Percentiles rank a stretch among this genome's conserved stretches.
These are phyloP conservation scores for Malurus leucopterus DNA, from an alignment of 2,797 vertebrate genomes.

Conservation along the genomic window DNA sequence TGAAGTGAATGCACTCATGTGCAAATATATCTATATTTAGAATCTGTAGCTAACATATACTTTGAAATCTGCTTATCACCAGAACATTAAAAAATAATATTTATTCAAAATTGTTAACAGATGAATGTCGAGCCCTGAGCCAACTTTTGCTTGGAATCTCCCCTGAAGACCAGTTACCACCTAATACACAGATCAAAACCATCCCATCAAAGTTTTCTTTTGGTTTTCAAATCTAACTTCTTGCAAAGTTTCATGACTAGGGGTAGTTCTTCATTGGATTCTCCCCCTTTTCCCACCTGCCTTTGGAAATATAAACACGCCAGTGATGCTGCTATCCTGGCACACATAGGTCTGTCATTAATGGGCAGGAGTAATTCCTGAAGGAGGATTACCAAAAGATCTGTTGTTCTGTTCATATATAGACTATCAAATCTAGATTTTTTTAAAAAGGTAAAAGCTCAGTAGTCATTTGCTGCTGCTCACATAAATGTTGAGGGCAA, in stretches of 20 bases:
- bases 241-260: background rate
- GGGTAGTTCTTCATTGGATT: background rate
- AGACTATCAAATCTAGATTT: background rate
- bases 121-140: background rate
- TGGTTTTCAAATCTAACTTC: background rate
- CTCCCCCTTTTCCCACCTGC: background rate
- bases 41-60: background rate
- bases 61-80: background rate
- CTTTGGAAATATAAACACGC: background rate
- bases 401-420: background rate
- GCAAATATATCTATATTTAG: background rate
- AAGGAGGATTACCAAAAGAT: background rate
- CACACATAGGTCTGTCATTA: background rate
- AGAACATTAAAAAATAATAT: background rate
- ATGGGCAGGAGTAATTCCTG: background rate
- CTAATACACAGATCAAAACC: background rate
- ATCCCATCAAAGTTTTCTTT: background rate
- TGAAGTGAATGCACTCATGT: background rate
- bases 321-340: background rate
- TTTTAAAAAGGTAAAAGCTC: background rate
- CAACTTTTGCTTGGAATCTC: background rate
- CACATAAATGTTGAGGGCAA: background rate
- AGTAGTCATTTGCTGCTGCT: background rate
- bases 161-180: background rate
- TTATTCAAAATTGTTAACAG: background rate